Evolutionary conservation across 2,797 vertebrate genomes (phyloP).

Genomic region (Urocyon cinereoargenteus): DNA sequence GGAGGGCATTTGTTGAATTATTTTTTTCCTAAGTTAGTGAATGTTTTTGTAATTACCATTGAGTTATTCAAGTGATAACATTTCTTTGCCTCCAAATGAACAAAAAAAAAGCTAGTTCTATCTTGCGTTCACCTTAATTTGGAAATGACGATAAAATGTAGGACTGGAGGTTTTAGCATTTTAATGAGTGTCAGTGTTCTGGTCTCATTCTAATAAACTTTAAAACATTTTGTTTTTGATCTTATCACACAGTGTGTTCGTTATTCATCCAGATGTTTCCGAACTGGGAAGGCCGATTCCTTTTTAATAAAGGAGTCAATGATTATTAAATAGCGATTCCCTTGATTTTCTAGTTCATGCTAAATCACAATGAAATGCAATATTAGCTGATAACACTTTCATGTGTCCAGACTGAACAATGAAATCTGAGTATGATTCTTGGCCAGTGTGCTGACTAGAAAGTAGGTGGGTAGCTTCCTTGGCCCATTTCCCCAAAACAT

Average conservation of each 20-base stretch:
- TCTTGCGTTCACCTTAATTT: background rate
- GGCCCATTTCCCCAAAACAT: background rate
- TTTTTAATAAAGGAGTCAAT: background rate
- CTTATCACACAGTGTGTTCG: background rate
- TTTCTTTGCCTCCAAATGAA: background rate
- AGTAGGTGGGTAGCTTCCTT: background rate
- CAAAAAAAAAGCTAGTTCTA: background rate
- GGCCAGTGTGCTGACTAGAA: background rate
- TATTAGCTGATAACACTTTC: background rate
- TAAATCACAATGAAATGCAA: background rate
- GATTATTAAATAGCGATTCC: background rate
- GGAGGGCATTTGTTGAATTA: background rate
- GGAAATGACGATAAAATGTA: background rate
- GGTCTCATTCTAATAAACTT: background rate
- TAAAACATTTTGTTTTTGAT: background rate
- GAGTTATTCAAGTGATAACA: background rate
- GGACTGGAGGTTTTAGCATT: background rate
- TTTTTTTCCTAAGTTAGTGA: background rate
- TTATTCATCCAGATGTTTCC: background rate
- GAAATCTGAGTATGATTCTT: background rate
- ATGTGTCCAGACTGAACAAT: background rate
- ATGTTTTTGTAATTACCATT: background rate
- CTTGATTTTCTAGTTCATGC: background rate
- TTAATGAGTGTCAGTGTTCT: background rate
- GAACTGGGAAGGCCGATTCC: background rate